phyloP scores from a whole-genome alignment of 2,113 vertebrate genomes.

The Ptyas mucosa region DNA sequence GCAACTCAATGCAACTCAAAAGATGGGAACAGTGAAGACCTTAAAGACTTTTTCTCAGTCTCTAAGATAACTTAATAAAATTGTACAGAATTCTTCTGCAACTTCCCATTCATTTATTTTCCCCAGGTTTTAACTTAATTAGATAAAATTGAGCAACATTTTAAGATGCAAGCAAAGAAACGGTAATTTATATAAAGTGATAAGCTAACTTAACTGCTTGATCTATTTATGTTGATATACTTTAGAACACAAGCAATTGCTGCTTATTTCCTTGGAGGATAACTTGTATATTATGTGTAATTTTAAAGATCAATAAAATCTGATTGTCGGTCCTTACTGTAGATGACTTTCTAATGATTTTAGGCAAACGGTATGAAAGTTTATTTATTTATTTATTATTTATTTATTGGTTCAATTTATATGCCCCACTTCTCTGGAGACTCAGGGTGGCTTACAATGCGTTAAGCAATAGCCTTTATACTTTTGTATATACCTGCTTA shows the following conservation, averaged over 20 bases:
- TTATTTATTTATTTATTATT: too few species aligned
- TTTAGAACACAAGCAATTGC: constrained; percentile 60
- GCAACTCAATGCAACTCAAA: neutral
- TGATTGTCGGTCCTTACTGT: constrained; percentile 25
- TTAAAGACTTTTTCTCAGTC: neutral
- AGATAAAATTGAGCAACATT: constrained; percentile 53
- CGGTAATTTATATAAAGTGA: constrained; percentile 51
- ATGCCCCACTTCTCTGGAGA: too few species aligned
- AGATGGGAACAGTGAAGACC: neutral
- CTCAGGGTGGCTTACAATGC: too few species aligned
- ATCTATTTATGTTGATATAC: constrained; percentile 64
- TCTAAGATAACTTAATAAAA: neutral
- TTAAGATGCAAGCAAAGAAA: constrained; percentile 61
- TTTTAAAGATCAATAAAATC: constrained; percentile 42
- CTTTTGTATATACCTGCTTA: too few species aligned
- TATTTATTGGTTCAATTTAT: too few species aligned
- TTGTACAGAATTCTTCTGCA: neutral
- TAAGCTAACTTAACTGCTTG: constrained; percentile 66
- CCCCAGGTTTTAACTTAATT: constrained; percentile 54
- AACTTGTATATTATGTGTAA: constrained; percentile 43
- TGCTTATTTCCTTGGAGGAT: constrained; percentile 61
- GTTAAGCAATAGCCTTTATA: too few species aligned
- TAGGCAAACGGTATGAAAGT: neutral
- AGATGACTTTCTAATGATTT: neutral
- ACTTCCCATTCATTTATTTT: constrained; percentile 51